Evolutionary conservation across 2,797 vertebrate genomes (phyloP).

Genomic region (Gymnoscopelus microlampas): DNA sequence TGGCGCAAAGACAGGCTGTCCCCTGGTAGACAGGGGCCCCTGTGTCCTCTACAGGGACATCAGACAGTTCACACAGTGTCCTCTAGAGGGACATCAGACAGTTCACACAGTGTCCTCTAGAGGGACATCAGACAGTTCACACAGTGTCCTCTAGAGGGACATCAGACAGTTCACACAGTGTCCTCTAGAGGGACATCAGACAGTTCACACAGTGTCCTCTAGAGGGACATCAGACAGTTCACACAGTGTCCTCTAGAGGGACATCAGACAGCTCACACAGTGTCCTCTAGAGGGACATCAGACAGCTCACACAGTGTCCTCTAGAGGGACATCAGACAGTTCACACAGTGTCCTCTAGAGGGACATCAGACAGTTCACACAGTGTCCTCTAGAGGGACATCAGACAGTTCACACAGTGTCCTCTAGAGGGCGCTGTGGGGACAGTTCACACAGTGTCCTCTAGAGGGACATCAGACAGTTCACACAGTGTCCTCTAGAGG

Average conservation of each 20-base stretch:
- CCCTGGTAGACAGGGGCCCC: too few species aligned
- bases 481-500: too few species aligned
- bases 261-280: too few species aligned
- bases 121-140: conserved; percentile 81
- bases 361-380: too few species aligned
- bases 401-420: too few species aligned
- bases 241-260: too few species aligned
- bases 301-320: too few species aligned
- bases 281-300: too few species aligned
- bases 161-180: conserved; percentile 13
- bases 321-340: too few species aligned
- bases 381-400: too few species aligned
- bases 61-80: conserved; percentile 86
- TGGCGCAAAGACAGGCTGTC: conserved; percentile 49
- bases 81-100: too few species aligned
- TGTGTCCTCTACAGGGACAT: conserved; percentile 41
- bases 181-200: conserved; percentile 53
- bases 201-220: conserved; percentile 83
- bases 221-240: too few species aligned
- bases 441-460: conserved; percentile 84
- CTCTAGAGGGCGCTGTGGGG: conserved; percentile 65
- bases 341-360: conserved; percentile 4
- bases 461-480: conserved; percentile 16
- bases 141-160: conserved; percentile 64
- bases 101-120: neutral